phyloP scores from a whole-genome alignment of 2,797 vertebrate genomes.

The Hirundo rustica region DNA sequence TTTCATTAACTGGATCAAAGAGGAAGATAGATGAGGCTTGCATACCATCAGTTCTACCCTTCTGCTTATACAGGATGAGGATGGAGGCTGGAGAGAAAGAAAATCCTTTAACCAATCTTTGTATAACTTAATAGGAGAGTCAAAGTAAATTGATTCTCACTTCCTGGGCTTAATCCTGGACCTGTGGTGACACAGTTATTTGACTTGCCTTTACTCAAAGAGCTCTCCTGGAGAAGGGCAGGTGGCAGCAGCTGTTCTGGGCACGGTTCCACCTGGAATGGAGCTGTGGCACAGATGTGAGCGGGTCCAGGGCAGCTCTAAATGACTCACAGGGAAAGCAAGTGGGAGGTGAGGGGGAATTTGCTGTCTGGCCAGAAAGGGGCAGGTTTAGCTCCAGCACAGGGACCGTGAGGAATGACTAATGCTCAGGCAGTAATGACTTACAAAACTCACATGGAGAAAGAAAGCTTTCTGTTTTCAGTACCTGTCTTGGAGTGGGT shows the following conservation, averaged over 20 bases:
- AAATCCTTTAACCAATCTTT: slow-evolving; percentile 18
- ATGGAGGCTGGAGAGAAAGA: not conserved
- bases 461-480: not conserved
- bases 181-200: not conserved
- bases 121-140: not conserved
- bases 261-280: not conserved
- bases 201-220: not conserved
- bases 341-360: not conserved
- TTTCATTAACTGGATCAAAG: slow-evolving; percentile 28
- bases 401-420: not conserved
- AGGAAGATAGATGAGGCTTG: not conserved
- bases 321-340: not conserved
- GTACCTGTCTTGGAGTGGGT: not conserved
- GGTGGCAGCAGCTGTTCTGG: not conserved
- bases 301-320: not conserved
- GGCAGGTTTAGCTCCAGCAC: not conserved
- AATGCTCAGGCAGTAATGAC: not conserved
- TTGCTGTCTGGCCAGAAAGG: not conserved
- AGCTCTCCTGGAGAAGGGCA: not conserved
- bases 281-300: not conserved
- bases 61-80: not conserved
- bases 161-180: not conserved
- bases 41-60: not conserved
- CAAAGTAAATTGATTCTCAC: slow-evolving; percentile 17
- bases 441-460: not conserved